Percentiles rank a stretch among this genome's conserved stretches.
Evolutionary conservation across 2,888 invertebrate species (phyloP).

Genomic region (Panzeria rudis): DNA sequence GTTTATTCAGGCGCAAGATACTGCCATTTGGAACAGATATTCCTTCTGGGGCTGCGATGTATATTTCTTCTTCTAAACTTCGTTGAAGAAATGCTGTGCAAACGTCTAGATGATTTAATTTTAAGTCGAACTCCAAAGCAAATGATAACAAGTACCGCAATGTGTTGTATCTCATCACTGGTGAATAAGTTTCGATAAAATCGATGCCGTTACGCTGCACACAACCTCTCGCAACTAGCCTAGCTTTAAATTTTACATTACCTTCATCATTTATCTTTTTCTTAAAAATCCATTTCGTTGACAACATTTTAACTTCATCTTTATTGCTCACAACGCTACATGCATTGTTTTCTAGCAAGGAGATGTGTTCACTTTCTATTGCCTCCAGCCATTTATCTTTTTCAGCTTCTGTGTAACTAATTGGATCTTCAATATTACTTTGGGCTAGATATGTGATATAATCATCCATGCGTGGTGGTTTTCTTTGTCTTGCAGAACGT

Average conservation of each 20-base stretch:
- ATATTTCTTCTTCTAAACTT: conserved; percentile 38
- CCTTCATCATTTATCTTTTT: background rate
- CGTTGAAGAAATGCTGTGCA: conserved; percentile 53
- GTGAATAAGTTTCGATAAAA: conserved; percentile 61
- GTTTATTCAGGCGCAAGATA: background rate
- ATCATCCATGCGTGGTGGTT: conserved; percentile 20
- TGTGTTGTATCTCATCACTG: conserved; percentile 23
- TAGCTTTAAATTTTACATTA: conserved; percentile 26
- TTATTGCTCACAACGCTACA: conserved; percentile 19
- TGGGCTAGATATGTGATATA: background rate
- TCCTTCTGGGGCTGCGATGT: conserved; percentile 1
- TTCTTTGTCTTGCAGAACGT: conserved; percentile 9
- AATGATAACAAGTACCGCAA: conserved; percentile 22
- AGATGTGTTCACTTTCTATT: background rate
- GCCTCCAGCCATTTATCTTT: conserved; percentile 10
- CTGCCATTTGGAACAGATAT: background rate
- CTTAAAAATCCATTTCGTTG: too few species aligned
- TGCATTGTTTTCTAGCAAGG: too few species aligned
- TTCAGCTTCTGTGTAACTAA: conserved; percentile 28
- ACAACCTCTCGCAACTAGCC: conserved; percentile 74
- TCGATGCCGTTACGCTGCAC: conserved; percentile 72
- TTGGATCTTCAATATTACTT: background rate
- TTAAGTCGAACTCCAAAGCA: conserved; percentile 20
- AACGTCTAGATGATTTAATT: conserved; percentile 29
- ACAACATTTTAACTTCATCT: background rate